Base-by-base conservation (phyloP, 2,888 invertebrate species). In the Parthenolecanium corni region DNA sequence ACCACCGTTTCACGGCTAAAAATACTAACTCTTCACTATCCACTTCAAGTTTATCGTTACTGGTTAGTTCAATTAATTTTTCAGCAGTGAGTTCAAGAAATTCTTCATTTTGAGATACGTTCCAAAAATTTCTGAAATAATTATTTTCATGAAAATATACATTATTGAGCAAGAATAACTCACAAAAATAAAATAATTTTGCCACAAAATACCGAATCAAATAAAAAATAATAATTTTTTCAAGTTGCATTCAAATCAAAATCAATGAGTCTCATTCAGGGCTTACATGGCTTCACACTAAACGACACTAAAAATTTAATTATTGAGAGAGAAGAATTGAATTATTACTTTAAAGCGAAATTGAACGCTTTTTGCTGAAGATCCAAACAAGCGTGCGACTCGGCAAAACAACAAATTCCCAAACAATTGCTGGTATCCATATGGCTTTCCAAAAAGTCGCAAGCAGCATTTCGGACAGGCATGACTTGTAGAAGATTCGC, bases 371-470 rank as follows among this genome's bases (percentile, higher is more conserved):
- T 73, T 14, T 71, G 69, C 65, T 73, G 73, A n/a, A 78, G 71
- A 40, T 74, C 73, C 16, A 69, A 70, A 67, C 78, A 78, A 31
- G 74, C 73, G 69, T 77, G 77, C 18, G 75, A 70, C 65, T 77
- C 75, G 21, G 77, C 76, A 68, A 78, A 75, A 66, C 76, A 75
- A 70, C 77, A 76, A 52, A 78, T 76, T 4, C 77, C 76, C 21
- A 78, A 69, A 68, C 76, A 76, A 69, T 78, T 78, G 11, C 71
- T 70, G 20, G 72, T 71, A 67, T 76, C 76, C 74, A 76, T 76
- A 67, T 76, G 74, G 47, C 71, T 68, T 64, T 74, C 73, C 63
- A 76, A 68, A 65, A 74, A 76, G 23, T 68, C 68, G 66, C 76
- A 75, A 63, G 75, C 75, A 5, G 76, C 75, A 64, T 75, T 74